A percentile compares a stretch with the other conserved stretches of the same genome.
These are phyloP conservation scores for Actinostola sp. DNA, from an alignment of 92 coral and sea anemone species.

Conservation along the genomic window DNA sequence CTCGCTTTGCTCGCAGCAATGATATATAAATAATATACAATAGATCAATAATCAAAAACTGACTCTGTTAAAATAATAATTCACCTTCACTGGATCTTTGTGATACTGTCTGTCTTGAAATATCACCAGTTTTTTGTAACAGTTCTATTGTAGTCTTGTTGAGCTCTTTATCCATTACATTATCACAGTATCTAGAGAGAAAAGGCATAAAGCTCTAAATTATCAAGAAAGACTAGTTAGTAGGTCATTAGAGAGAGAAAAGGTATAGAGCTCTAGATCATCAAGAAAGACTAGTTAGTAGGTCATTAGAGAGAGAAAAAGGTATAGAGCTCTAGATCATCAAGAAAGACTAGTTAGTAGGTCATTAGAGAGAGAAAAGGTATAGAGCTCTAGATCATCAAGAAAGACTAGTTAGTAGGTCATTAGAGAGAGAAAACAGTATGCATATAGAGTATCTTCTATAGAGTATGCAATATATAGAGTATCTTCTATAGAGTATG, in stretches of 20 bases:
- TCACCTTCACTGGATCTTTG: slow-evolving; percentile 94
- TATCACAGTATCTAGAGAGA: slow-evolving; percentile 79
- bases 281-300: too few relatives aligned
- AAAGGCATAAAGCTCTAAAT: neutral
- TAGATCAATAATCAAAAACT: neutral
- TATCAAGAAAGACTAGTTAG: neutral
- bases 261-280: neutral
- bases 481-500: too few relatives aligned
- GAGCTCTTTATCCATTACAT: slow-evolving; percentile 86
- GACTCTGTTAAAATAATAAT: neutral
- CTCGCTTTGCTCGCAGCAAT: too few relatives aligned
- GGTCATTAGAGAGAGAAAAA: too few relatives aligned
- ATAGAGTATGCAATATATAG: too few relatives aligned
- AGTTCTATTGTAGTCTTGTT: slow-evolving; percentile 73
- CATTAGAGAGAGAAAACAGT: too few relatives aligned
- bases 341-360: too few relatives aligned
- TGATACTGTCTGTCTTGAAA: slow-evolving; percentile 93
- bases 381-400: too few relatives aligned
- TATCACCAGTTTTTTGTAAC: slow-evolving; percentile 80
- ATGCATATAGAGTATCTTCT: too few relatives aligned
- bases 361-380: too few relatives aligned
- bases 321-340: too few relatives aligned
- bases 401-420: too few relatives aligned
- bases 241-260: neutral
- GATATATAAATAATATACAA: neutral